Percentiles rank a stretch among this genome's conserved stretches.
Conservation (phyloP, 2,797 vertebrate species). For the Antennarius maculatus region DNA sequence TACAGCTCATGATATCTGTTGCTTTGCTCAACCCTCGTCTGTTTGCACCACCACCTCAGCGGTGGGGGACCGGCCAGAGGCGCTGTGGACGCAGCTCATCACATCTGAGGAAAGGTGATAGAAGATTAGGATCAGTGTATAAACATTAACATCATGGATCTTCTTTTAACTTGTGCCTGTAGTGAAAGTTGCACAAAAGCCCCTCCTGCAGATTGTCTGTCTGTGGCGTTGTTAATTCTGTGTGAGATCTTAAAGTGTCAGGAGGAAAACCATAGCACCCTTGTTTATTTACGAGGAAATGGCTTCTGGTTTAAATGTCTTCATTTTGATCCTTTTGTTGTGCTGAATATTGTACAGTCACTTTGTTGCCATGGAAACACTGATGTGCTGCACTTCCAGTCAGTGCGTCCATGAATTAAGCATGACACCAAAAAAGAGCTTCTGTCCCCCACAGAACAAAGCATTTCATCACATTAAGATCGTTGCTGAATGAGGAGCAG, state of each 20-base stretch:
- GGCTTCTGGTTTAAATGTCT: slow-evolving; percentile 47
- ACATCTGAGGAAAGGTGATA: slow-evolving; percentile 66
- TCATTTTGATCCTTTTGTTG: slow-evolving; percentile 54
- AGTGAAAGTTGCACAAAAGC: slow-evolving; percentile 14
- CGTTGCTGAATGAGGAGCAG: slow-evolving; percentile 5
- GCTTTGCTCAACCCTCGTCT: slow-evolving; percentile 51
- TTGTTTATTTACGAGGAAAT: slow-evolving; percentile 57
- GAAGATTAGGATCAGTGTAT: slow-evolving; percentile 37
- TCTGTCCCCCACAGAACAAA: slow-evolving; percentile 30
- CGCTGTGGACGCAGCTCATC: slow-evolving; percentile 62
- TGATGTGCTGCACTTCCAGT: slow-evolving; percentile 64
- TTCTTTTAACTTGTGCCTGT: slow-evolving; percentile 10
- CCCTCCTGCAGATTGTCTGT: slow-evolving; percentile 20
- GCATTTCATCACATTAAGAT: slow-evolving; percentile 38
- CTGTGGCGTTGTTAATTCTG: slow-evolving; percentile 21
- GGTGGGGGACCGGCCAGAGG: slow-evolving; percentile 25
- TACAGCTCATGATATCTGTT: slow-evolving; percentile 72
- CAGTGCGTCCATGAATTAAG: slow-evolving; percentile 72
- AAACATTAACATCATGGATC: slow-evolving; percentile 28
- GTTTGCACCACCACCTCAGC: slow-evolving; percentile 40
- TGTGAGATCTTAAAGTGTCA: slow-evolving; percentile 26
- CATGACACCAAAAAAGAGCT: slow-evolving; percentile 58
- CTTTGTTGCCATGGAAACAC: slow-evolving; percentile 82
- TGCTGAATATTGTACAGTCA: slow-evolving; percentile 65
- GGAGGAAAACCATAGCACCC: slow-evolving; percentile 7